Evolutionary conservation across 2,888 invertebrate genomes (phyloP).

Genomic region (Ypsolopha sequella): DNA sequence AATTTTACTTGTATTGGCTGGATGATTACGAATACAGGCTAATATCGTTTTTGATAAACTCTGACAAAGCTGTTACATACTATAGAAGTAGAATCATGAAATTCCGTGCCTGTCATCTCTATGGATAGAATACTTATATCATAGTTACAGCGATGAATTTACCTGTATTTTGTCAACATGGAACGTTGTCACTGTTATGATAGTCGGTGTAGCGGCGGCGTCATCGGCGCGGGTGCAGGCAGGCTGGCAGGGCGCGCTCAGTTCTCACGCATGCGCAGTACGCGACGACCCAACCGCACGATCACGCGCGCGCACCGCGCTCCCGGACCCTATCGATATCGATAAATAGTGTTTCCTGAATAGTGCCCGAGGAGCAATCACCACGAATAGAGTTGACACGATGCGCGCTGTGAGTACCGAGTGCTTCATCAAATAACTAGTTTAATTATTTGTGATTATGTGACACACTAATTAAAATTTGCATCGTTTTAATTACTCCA

Average conservation of each 20-base stretch:
- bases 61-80: no score
- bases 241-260: constrained; percentile 11
- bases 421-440: constrained; percentile 19
- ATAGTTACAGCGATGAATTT: no score
- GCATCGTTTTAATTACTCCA: not conserved
- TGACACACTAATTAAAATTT: not conserved
- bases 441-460: constrained; percentile 8
- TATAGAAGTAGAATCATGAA: no score
- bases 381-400: constrained; percentile 29
- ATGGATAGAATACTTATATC: no score
- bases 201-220: not conserved
- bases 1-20: no score
- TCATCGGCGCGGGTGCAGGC: not conserved
- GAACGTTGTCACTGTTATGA: not conserved
- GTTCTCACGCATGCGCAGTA: constrained; percentile 21
- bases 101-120: no score
- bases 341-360: constrained; percentile 8
- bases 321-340: not conserved
- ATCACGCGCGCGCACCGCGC: constrained; percentile 29
- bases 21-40: no score
- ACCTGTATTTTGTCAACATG: not conserved
- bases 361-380: constrained; percentile 18
- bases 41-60: no score
- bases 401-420: constrained; percentile 55
- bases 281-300: constrained; percentile 25